These are phyloP conservation scores for Drosophila subobscura DNA, from an alignment of 1,140 invertebrate genomes.

Conservation along the genomic window DNA sequence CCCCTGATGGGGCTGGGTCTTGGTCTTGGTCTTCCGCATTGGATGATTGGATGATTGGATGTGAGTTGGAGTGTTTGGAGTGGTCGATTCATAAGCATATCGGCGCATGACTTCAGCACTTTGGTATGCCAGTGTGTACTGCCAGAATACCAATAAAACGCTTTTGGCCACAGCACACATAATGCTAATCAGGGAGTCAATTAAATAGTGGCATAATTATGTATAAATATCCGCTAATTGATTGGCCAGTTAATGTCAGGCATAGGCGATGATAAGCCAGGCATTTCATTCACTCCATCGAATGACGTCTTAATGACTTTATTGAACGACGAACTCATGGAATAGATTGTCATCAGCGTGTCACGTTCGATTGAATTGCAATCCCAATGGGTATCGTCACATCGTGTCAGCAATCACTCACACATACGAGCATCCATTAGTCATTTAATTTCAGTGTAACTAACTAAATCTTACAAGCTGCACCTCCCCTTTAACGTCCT, in stretches of 20 bases:
- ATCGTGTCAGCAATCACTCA: background rate
- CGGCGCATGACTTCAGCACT: conserved; percentile 67
- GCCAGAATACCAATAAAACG: conserved; percentile 62
- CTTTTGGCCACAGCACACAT: conserved; percentile 25
- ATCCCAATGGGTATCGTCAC: conserved; percentile 10
- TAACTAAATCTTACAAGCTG: conserved; percentile 2
- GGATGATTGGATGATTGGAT: background rate
- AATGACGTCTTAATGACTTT: conserved; percentile 57
- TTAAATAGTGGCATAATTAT: conserved; percentile 72
- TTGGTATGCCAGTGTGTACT: conserved; percentile 60
- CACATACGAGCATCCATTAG: conserved; percentile 11
- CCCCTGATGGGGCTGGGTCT: too few species aligned
- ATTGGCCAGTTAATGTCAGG: conserved; percentile 58
- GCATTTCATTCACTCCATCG: conserved; percentile 7
- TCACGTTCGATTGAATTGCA: conserved; percentile 29
- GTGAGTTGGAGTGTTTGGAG: background rate
- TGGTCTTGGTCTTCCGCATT: conserved; percentile 20
- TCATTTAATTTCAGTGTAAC: conserved; percentile 8
- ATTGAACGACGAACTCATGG: conserved; percentile 19
- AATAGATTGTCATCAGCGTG: conserved; percentile 57
- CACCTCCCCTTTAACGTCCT: too few species aligned
- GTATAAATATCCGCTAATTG: conserved; percentile 71
- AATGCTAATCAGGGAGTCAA: conserved; percentile 52
- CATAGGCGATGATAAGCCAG: conserved; percentile 50
- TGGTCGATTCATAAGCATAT: conserved; percentile 46